phyloP scores from a whole-genome alignment of 2,113 vertebrate genomes.

The Plectropomus leopardus region DNA sequence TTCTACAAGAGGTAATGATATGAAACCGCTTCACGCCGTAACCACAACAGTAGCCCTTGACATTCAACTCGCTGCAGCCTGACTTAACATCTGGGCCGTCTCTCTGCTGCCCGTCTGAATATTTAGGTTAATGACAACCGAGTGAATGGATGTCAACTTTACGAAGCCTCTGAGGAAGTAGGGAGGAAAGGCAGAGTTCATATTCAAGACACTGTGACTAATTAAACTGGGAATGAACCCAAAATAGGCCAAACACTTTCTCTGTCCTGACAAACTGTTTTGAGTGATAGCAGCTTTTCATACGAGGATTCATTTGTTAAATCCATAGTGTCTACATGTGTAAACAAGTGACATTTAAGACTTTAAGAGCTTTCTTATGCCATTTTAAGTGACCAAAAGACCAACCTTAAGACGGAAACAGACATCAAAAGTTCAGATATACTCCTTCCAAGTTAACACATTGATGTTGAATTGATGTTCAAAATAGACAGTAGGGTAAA shows the following conservation, averaged over 20 bases:
- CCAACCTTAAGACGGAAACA: too few relatives aligned
- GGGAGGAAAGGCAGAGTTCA: slow-evolving; percentile 46
- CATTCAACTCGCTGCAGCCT: slow-evolving; percentile 22
- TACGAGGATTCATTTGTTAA: slow-evolving; percentile 15
- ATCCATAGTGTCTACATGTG: neutral
- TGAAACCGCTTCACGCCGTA: neutral
- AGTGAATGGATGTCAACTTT: slow-evolving; percentile 50
- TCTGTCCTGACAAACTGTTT: slow-evolving; percentile 41
- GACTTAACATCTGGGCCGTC: slow-evolving; percentile 48
- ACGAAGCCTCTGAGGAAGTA: slow-evolving; percentile 46
- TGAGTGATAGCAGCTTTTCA: neutral
- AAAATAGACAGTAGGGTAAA: too few relatives aligned
- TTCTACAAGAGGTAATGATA: neutral
- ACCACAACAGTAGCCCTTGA: neutral
- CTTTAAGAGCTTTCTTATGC: too few relatives aligned
- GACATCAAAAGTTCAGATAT: too few relatives aligned
- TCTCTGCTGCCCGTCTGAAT: slow-evolving; percentile 44
- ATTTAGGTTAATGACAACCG: slow-evolving; percentile 61
- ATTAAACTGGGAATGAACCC: slow-evolving; percentile 51
- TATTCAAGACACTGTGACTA: slow-evolving; percentile 49
- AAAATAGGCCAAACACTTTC: slow-evolving; percentile 48
- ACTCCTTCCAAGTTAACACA: too few relatives aligned
- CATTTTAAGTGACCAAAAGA: too few relatives aligned
- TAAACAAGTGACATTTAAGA: too few relatives aligned
- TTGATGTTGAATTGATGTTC: too few relatives aligned